These are phyloP conservation scores for Malthinus flaveolus DNA, from an alignment of 2,888 invertebrate species.

Conservation along the genomic window DNA sequence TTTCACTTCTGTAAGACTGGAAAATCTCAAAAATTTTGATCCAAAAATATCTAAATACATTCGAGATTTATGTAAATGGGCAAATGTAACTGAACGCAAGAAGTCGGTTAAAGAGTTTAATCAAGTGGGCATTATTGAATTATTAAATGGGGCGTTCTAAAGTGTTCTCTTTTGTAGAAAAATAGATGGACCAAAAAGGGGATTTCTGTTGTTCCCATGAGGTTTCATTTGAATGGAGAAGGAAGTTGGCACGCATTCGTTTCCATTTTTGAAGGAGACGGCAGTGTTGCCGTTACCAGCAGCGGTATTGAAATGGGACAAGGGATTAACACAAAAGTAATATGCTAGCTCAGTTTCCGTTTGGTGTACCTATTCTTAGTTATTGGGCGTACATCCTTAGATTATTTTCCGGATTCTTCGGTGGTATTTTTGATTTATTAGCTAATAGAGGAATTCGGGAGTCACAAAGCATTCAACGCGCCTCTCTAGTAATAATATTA, in stretches of 20 bases:
- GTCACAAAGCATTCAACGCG: too few relatives aligned
- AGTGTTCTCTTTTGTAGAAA: conserved; percentile 48
- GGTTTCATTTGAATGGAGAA: conserved; percentile 59
- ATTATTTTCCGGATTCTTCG: too few relatives aligned
- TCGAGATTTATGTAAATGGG: conserved; percentile 59
- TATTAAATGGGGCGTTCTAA: too few relatives aligned
- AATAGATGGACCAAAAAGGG: conserved; percentile 85
- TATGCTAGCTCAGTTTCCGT: too few relatives aligned
- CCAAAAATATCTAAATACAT: conserved; percentile 56
- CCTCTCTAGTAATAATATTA: too few relatives aligned
- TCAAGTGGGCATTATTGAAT: conserved; percentile 44
- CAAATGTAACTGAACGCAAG: conserved; percentile 61
- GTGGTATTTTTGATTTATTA: too few relatives aligned
- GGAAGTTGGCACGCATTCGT: conserved; percentile 63
- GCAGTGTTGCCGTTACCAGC: conserved; percentile 70
- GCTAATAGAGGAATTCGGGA: too few relatives aligned
- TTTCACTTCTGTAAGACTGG: conserved; percentile 60
- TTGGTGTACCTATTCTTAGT: too few relatives aligned
- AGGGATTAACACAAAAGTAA: conserved; percentile 77
- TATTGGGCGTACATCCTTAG: too few relatives aligned
- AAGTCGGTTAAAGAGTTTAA: conserved; percentile 65
- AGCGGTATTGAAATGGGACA: conserved; percentile 81
- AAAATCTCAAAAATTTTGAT: conserved; percentile 57
- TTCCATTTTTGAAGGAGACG: conserved; percentile 73
- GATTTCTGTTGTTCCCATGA: conserved; percentile 69